Conservation (phyloP, 2,113 vertebrate species). For the Cyphomyrus discorhynchus region DNA sequence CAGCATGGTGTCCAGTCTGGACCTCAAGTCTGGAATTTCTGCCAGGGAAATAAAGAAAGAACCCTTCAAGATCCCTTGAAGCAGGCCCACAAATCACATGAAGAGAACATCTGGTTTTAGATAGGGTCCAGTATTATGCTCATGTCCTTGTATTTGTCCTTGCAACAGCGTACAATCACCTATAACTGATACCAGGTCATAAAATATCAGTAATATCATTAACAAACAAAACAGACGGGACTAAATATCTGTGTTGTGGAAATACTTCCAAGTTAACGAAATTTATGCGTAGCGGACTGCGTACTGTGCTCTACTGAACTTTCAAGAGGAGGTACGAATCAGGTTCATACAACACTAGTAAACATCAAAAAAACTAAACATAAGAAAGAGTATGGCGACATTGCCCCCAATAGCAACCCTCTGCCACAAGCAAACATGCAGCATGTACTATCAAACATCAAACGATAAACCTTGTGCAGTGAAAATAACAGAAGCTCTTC, state of each 20-base stretch:
- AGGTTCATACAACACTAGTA: background rate
- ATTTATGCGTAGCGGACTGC: background rate
- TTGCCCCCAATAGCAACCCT: background rate
- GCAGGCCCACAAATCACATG: background rate
- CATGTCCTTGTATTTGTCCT: background rate
- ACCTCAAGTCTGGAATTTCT: constrained; percentile 50
- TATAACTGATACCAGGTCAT: background rate
- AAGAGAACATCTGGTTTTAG: background rate
- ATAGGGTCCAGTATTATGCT: background rate
- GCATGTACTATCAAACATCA: background rate
- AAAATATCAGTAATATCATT: background rate
- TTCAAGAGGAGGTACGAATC: background rate
- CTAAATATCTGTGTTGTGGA: background rate
- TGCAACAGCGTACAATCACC: background rate
- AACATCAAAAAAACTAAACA: background rate
- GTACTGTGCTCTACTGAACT: background rate
- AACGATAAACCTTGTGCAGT: background rate
- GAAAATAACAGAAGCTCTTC: background rate
- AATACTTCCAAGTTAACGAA: background rate
- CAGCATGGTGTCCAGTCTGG: constrained; percentile 43
- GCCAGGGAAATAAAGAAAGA: background rate
- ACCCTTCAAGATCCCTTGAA: background rate
- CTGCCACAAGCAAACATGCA: background rate
- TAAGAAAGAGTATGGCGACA: background rate
- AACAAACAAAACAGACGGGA: background rate